These are phyloP conservation scores for Aeoliscus strigatus DNA, from an alignment of 2,797 vertebrate genomes.

Conservation along the genomic window DNA sequence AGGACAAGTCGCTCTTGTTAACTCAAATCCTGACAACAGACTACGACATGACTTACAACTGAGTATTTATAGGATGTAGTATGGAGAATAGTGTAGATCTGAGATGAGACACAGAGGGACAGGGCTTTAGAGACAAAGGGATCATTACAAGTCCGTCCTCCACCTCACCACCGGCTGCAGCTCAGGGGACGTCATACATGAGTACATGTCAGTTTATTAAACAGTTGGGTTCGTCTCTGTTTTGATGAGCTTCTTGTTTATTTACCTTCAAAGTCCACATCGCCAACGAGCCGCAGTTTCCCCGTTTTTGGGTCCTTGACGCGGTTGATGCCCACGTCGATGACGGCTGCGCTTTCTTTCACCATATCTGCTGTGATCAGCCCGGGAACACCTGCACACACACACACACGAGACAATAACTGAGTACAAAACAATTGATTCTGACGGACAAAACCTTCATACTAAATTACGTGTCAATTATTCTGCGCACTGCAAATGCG, in stretches of 20 bases:
- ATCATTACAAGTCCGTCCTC: too few species aligned
- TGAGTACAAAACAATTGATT: not conserved
- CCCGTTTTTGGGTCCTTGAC: slow-evolving; percentile 86
- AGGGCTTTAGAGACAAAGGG: too few species aligned
- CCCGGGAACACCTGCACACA: slow-evolving; percentile 86
- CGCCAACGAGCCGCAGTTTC: slow-evolving; percentile 86
- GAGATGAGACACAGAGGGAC: too few species aligned
- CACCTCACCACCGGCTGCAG: too few species aligned
- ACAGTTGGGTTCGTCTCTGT: not conserved
- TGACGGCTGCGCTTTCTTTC: slow-evolving; percentile 91
- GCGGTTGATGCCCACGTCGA: slow-evolving; percentile 92
- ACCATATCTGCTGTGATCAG: slow-evolving; percentile 97
- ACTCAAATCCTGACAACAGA: too few species aligned
- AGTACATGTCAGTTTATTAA: too few species aligned
- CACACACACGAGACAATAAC: not conserved
- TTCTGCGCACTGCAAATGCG: too few species aligned
- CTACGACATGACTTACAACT: slow-evolving; percentile 89
- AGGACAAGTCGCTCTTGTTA: too few species aligned
- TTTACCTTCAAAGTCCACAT: slow-evolving; percentile 96
- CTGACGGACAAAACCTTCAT: too few species aligned
- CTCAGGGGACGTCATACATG: too few species aligned
- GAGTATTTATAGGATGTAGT: slow-evolving; percentile 7
- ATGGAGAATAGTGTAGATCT: too few species aligned
- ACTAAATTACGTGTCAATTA: too few species aligned
- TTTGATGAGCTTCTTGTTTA: not conserved